phyloP scores from a whole-genome alignment of 2,797 vertebrate genomes.

The Sebastes diploproa region DNA sequence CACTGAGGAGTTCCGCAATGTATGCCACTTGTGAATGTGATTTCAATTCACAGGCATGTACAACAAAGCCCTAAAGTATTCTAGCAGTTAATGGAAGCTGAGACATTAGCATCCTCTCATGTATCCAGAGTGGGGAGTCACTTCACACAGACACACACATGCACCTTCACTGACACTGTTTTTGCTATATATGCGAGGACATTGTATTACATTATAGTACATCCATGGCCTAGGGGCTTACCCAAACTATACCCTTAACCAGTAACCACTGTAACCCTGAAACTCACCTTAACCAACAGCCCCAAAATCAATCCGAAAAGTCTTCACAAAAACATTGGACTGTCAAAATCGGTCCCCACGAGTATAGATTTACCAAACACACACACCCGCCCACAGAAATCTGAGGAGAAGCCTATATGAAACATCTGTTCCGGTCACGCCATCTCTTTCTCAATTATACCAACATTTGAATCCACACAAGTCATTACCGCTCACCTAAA shows the following conservation, averaged over 20 bases:
- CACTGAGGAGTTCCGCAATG: background rate
- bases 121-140: background rate
- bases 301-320: background rate
- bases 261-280: background rate
- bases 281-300: background rate
- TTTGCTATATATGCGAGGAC: background rate
- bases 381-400: background rate
- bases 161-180: background rate
- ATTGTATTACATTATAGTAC: background rate
- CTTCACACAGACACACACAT: background rate
- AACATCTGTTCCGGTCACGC: constrained; percentile 90
- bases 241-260: background rate
- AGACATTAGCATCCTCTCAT: constrained; percentile 72
- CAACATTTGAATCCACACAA: constrained; percentile 82
- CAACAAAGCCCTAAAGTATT: background rate
- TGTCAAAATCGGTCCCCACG: background rate
- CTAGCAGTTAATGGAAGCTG: background rate
- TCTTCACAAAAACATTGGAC: background rate
- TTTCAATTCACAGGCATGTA: background rate
- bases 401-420: constrained; percentile 82
- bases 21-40: background rate
- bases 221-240: background rate
- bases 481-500: constrained; percentile 78
- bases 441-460: constrained; percentile 85
- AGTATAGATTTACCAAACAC: constrained; percentile 35